Evolutionary conservation across 2,797 vertebrate genomes (phyloP), one percentile per base, ranked within the genome.

Genomic region (Staurois parvus): DNA sequence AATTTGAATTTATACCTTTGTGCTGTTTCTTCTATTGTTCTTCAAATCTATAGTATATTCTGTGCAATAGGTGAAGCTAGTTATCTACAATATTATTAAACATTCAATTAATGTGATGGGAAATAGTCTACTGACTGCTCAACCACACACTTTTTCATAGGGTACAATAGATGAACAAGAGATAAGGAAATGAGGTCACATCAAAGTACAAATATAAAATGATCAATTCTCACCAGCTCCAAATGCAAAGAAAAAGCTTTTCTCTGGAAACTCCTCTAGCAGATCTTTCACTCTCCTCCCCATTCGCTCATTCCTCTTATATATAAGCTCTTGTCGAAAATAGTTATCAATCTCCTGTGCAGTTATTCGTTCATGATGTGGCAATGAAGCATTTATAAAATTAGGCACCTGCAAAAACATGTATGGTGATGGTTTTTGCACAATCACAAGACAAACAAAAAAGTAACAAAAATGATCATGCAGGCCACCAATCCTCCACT

Each of bases 181-280:
- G 48, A 21, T 21, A 52, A 45, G 13, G 10, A 45, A 7, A 59
- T 24, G 52, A 59, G 13, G 26, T 29, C 64, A 29, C 10, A 28
- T 10, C 15, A 29, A 11, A 64, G 10, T n/a, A 28, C 26, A 66
- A 66, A 66, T 15, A 3, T 28, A 64, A 64, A 62, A 66, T 66
- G 9, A 66, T 28, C 10, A 28, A 11, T 26, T n/a, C 30, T 87
- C 89, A 97, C 96, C 95, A 92, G 96, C 97, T 91, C 97, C 96
- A 78, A 98, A 98, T 9, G 96, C 96, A 79, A 98, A 98, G 93
- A 97, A 97, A 92, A 98, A 97, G 88, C 94, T 97, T 91, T 96
- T 97, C 85, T 96, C 92, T 0, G 96, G 95, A 64, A 97, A 91
- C 30, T 97, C 94, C 85, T 97, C 95, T n/a, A 97, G 88, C 48